Conservation (phyloP, 1,140 invertebrate species). For the Drosophila repletoides region DNA sequence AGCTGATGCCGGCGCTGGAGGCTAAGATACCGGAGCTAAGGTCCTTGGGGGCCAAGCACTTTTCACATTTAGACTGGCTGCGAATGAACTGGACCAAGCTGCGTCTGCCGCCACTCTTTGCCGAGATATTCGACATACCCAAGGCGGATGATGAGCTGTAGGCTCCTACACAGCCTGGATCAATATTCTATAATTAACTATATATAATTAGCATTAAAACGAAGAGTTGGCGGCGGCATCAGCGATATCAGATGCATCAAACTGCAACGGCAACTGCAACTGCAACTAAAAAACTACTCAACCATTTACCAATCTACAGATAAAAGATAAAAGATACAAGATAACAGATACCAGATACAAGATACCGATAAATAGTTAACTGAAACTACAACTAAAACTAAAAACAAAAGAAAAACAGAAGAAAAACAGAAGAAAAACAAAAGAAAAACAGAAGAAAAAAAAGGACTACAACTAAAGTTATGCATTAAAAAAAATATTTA, state of each 20-base stretch:
- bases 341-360: slow-evolving; percentile 21
- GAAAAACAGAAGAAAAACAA: slow-evolving; percentile 6
- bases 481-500: slow-evolving; percentile 51
- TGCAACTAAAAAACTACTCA: slow-evolving; percentile 54
- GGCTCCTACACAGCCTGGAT: background rate
- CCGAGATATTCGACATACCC: slow-evolving; percentile 98
- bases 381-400: slow-evolving; percentile 41
- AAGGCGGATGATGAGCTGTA: slow-evolving; percentile 88
- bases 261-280: background rate
- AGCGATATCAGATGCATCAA: slow-evolving; percentile 47
- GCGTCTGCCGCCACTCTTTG: slow-evolving; percentile 94
- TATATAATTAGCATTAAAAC: slow-evolving; percentile 60
- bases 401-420: slow-evolving; percentile 8
- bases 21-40: slow-evolving; percentile 91
- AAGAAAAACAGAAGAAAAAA: slow-evolving; percentile 7
- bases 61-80: slow-evolving; percentile 95
- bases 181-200: slow-evolving; percentile 36
- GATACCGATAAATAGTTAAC: slow-evolving; percentile 47
- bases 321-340: background rate
- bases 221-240: slow-evolving; percentile 16
- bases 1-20: slow-evolving; percentile 87
- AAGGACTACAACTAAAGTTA: slow-evolving; percentile 27
- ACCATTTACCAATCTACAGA: slow-evolving; percentile 20
- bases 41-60: slow-evolving; percentile 92
- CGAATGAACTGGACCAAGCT: slow-evolving; percentile 93